phyloP scores from a whole-genome alignment of 1,140 invertebrate species.

The Gryon sp. region DNA sequence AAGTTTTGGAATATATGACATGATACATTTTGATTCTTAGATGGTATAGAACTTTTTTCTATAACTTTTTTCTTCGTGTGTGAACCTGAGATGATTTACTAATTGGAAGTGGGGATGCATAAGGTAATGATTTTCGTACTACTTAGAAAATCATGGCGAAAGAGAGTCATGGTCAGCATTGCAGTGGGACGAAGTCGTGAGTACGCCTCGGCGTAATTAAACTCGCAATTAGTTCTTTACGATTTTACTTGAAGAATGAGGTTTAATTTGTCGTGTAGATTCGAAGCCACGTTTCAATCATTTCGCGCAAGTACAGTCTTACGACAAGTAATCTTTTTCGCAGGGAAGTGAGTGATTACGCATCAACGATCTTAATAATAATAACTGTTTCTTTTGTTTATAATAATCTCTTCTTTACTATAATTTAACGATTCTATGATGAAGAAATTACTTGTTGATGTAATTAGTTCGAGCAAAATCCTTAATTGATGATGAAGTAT shows the following conservation, averaged over 20 bases:
- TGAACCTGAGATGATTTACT: not conserved
- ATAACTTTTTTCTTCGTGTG: not conserved
- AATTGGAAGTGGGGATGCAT: constrained; percentile 7
- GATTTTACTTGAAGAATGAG: constrained; percentile 20
- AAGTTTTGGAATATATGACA: no score
- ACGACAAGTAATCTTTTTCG: not conserved
- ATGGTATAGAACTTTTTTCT: not conserved
- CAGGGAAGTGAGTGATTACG: no score
- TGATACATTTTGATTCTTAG: no score
- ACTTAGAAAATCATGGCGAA: constrained; percentile 43
- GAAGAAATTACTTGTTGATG: no score
- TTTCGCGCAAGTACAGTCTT: not conserved
- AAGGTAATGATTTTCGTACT: constrained; percentile 42
- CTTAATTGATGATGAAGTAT: no score
- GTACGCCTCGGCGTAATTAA: constrained; percentile 42
- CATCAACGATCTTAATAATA: no score
- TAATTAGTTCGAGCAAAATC: no score
- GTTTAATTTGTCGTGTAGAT: constrained; percentile 22
- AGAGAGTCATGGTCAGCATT: constrained; percentile 42
- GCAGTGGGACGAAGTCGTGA: constrained; percentile 20
- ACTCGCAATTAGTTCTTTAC: constrained; percentile 41
- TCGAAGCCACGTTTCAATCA: not conserved
- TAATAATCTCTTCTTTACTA: no score
- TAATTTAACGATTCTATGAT: no score
- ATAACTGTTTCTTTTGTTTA: no score